phyloP scores from a whole-genome alignment of 2,888 invertebrate species.

The Eilema griseolum region DNA sequence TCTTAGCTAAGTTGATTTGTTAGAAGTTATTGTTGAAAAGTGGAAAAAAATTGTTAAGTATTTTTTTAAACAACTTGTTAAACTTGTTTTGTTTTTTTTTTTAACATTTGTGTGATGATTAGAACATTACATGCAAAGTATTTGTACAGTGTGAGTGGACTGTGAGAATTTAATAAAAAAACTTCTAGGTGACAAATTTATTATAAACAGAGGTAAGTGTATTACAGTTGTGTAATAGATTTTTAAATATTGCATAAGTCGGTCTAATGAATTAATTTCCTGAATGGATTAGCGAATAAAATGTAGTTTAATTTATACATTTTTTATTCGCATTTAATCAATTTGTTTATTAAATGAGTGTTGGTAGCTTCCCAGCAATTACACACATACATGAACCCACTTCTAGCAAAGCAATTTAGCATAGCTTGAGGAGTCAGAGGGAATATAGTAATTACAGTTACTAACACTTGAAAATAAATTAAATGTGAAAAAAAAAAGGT shows the following conservation, averaged over 20 bases:
- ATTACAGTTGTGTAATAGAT: slow-evolving; percentile 10
- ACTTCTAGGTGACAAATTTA: slow-evolving; percentile 10
- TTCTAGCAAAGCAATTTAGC: too few species aligned
- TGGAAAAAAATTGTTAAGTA: neutral
- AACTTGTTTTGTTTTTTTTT: neutral
- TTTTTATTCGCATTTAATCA: too few species aligned
- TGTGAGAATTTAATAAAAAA: slow-evolving; percentile 11
- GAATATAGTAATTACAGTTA: too few species aligned
- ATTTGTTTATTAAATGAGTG: neutral
- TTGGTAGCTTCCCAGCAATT: too few species aligned
- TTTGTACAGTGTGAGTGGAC: slow-evolving; percentile 21
- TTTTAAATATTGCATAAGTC: slow-evolving; percentile 3
- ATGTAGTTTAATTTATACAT: neutral
- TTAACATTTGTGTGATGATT: neutral
- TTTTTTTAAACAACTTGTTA: neutral
- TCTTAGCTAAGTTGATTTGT: neutral
- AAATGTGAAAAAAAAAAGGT: too few species aligned
- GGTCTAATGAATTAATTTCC: neutral
- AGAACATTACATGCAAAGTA: neutral
- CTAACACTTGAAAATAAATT: too few species aligned
- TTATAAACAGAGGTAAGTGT: slow-evolving; percentile 34
- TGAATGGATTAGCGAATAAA: neutral
- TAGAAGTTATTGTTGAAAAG: slow-evolving; percentile 24
- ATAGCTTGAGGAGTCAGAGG: too few species aligned
- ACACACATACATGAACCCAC: too few species aligned